phyloP scores from a whole-genome alignment of 2,888 invertebrate species.

The Eupithecia inturbata region DNA sequence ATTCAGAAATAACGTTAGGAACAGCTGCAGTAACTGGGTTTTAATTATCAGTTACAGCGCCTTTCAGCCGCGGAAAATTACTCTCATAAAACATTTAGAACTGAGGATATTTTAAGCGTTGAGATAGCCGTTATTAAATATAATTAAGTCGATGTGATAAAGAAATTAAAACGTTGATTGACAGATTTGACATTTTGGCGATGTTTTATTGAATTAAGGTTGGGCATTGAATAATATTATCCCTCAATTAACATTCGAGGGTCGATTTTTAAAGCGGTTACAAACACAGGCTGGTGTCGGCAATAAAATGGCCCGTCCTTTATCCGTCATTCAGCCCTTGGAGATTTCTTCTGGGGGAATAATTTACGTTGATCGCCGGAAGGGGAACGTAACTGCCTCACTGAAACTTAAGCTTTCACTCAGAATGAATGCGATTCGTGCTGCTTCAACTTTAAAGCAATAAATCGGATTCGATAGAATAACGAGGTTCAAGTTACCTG shows the following conservation, averaged over 20 bases:
- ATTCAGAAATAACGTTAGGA: conserved; percentile 72
- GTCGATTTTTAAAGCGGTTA: conserved; percentile 77
- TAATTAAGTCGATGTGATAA: conserved; percentile 44
- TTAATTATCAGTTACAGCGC: conserved; percentile 82
- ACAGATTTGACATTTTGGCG: conserved; percentile 47
- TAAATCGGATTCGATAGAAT: conserved; percentile 76
- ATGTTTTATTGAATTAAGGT: conserved; percentile 69
- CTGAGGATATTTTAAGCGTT: conserved; percentile 69
- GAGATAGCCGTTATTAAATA: conserved; percentile 67
- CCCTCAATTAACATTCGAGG: conserved; percentile 79
- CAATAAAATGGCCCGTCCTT: conserved; percentile 81
- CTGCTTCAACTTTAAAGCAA: conserved; percentile 76
- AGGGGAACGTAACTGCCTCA: conserved; percentile 82
- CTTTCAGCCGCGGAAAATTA: conserved; percentile 76
- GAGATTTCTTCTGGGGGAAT: conserved; percentile 83
- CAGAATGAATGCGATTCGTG: conserved; percentile 77
- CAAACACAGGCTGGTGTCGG: conserved; percentile 73
- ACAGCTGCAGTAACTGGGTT: conserved; percentile 78
- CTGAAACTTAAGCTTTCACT: conserved; percentile 83
- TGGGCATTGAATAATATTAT: conserved; percentile 78
- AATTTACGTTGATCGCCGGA: conserved; percentile 83
- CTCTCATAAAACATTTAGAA: conserved; percentile 76
- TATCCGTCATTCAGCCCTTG: conserved; percentile 83
- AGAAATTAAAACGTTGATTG: conserved; percentile 34
- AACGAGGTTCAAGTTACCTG: conserved; percentile 43